Evolutionary conservation across 1,140 invertebrate genomes (phyloP).

Genomic region (Penaeus vannamei): DNA sequence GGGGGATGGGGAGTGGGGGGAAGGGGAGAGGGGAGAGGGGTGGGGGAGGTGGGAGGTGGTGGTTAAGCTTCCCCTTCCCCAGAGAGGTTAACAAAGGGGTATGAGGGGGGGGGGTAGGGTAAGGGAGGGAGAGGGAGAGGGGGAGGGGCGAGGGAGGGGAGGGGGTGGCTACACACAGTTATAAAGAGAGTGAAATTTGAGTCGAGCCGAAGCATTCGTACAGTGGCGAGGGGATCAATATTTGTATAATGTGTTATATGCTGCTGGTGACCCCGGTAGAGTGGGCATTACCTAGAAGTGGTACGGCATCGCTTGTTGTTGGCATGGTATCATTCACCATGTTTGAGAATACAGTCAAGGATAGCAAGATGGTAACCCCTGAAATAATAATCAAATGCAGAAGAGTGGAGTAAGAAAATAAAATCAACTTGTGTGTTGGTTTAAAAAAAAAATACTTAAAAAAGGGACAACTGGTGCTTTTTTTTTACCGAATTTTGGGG

Average conservation of each 20-base stretch:
- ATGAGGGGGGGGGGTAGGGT: background rate
- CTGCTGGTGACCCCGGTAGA: conserved; percentile 62
- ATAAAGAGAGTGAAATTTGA: conserved; percentile 44
- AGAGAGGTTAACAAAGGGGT: conserved; percentile 30
- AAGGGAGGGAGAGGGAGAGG: background rate
- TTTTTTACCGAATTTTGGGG: conserved; percentile 35
- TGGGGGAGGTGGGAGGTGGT: conserved; percentile 13
- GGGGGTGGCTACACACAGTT: conserved; percentile 25
- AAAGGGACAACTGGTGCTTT: conserved; percentile 60
- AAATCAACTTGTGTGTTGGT: conserved; percentile 69
- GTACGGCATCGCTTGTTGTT: conserved; percentile 87
- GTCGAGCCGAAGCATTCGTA: conserved; percentile 63
- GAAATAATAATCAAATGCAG: conserved; percentile 70
- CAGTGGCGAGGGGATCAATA: conserved; percentile 52
- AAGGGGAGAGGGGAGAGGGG: background rate
- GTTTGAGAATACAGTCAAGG: conserved; percentile 90
- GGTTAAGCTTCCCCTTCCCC: conserved; percentile 43
- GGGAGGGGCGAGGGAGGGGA: background rate
- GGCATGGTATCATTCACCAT: conserved; percentile 88
- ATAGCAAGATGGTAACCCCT: conserved; percentile 91
- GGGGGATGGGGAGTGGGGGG: background rate
- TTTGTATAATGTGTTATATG: conserved; percentile 53
- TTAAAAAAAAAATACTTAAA: conserved; percentile 61
- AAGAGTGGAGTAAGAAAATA: conserved; percentile 66
- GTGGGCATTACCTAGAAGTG: conserved; percentile 81